phyloP scores from a whole-genome alignment of 2,888 invertebrate species.

The Dascillus cervinus region DNA sequence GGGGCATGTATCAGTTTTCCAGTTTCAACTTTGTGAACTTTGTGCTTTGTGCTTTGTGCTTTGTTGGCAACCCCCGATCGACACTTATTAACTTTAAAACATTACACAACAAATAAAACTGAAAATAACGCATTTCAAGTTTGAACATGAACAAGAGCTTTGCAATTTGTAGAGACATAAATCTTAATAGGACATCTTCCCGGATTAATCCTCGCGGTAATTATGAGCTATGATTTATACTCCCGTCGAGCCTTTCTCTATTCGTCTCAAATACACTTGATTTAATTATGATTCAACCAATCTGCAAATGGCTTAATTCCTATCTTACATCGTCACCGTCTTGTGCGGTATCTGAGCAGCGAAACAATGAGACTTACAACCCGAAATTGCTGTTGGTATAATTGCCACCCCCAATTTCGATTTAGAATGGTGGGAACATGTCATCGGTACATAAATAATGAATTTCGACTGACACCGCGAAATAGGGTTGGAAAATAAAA shows the following conservation, averaged over 20 bases:
- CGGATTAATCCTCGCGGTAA: constrained; percentile 23
- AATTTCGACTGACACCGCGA: too few species aligned
- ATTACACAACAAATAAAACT: too few species aligned
- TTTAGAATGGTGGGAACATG: too few species aligned
- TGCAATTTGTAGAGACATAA: too few species aligned
- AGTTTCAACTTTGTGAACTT: constrained; percentile 24
- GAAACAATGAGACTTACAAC: too few species aligned
- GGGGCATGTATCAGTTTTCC: constrained; percentile 24
- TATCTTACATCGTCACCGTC: constrained; percentile 10
- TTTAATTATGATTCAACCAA: constrained; percentile 29
- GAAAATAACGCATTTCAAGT: too few species aligned
- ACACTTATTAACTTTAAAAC: constrained; percentile 3
- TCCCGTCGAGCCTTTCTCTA: constrained; percentile 18
- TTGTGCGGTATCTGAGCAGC: too few species aligned
- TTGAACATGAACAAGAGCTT: too few species aligned
- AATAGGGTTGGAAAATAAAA: too few species aligned
- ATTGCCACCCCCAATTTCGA: too few species aligned
- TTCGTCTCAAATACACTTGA: constrained; percentile 29
- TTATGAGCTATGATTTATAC: constrained; percentile 22
- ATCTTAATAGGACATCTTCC: constrained; percentile 21
- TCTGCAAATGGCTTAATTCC: constrained; percentile 22
- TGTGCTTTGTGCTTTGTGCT: constrained; percentile 20
- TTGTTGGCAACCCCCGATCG: constrained; percentile 1
- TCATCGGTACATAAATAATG: too few species aligned
- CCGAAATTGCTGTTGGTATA: too few species aligned